Evolutionary conservation across 2,113 vertebrate species (phyloP), one percentile per base, ranked within the genome.

Genomic region (Telmatochromis brichardi): DNA sequence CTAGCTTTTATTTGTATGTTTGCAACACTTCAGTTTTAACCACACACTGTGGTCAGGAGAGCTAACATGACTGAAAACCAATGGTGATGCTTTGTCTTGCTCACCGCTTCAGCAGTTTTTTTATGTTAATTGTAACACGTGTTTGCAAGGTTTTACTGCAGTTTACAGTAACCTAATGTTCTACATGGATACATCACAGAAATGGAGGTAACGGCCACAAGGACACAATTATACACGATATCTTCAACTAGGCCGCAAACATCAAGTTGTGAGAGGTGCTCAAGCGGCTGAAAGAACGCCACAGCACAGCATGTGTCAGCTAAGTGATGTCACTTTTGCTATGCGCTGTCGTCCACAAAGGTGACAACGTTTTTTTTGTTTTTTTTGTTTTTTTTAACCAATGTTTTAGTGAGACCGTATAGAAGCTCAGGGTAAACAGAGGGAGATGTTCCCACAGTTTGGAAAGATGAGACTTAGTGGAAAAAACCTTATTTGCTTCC

Each of bases 321-420:
- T 40, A 21, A 68, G 33, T 37, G 63, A 68, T 37, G 19, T 21
- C 33, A 68, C 63, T 68, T 68, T 68, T 68, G 33, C 60, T 68
- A 7, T n/a, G 33, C 4, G 19, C 33, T 40, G 63, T 37, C 19
- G 6, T 40, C 35, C 6, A 63, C 28, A 63, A 35, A 63, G 58
- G 58, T 63, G 58, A 33, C 1, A 33, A 11, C 0, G 0, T 3
- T 17, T 58, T 15, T 53, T 9, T 21, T 21, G 0, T 3, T 17
- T 58, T 15, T 53, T 9, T 21, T 21, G 4, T 0, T n/a, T 21
- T 53, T 60, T 63, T 58, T 2, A 35, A 63, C 15, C 31, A 4
- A 11, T 35, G 31, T 63, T 63, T 35, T 63, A 63, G 31, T 63
- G 58, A 63, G 28, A 19, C 17, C 0, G 58, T 63, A 35, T n/a